These are phyloP conservation scores for Paratrypauchen microcephalus DNA, from an alignment of 2,797 vertebrate genomes.

Conservation along the genomic window DNA sequence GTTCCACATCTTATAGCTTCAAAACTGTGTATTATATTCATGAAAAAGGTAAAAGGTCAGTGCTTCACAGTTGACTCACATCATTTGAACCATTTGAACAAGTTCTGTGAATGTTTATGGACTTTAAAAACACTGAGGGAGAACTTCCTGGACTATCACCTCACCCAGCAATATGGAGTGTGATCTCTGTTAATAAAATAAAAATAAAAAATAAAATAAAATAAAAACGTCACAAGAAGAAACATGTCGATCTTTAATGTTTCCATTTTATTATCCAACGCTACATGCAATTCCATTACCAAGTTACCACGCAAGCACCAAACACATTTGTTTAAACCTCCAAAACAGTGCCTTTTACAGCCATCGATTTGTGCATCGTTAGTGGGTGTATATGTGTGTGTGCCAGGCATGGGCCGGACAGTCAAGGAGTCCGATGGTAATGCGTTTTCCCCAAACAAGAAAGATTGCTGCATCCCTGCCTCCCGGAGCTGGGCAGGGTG, in stretches of 20 bases:
- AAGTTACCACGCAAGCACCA: neutral
- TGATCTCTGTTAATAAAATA: neutral
- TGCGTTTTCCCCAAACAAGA: slow-evolving; percentile 81
- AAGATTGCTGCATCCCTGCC: slow-evolving; percentile 80
- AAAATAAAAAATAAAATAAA: too few species aligned
- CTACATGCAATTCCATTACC: neutral
- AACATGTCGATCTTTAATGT: neutral
- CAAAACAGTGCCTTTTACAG: slow-evolving; percentile 15
- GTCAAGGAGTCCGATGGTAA: slow-evolving; percentile 63
- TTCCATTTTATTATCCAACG: neutral
- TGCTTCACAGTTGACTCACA: too few species aligned
- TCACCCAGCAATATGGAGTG: neutral
- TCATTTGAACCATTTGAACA: too few species aligned
- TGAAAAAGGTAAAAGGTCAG: neutral
- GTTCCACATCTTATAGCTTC: neutral
- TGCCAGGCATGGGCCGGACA: slow-evolving; percentile 42
- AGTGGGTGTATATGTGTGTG: slow-evolving; percentile 20
- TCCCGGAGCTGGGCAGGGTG: slow-evolving; percentile 57
- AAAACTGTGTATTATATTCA: neutral
- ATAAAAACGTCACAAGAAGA: neutral
- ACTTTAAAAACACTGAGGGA: neutral
- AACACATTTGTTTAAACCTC: slow-evolving; percentile 5
- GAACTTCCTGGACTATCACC: neutral
- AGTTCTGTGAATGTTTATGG: too few species aligned
- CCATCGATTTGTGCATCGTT: slow-evolving; percentile 30